phyloP scores from a whole-genome alignment of 1,140 invertebrate species.

The Adoxophyes honmai region DNA sequence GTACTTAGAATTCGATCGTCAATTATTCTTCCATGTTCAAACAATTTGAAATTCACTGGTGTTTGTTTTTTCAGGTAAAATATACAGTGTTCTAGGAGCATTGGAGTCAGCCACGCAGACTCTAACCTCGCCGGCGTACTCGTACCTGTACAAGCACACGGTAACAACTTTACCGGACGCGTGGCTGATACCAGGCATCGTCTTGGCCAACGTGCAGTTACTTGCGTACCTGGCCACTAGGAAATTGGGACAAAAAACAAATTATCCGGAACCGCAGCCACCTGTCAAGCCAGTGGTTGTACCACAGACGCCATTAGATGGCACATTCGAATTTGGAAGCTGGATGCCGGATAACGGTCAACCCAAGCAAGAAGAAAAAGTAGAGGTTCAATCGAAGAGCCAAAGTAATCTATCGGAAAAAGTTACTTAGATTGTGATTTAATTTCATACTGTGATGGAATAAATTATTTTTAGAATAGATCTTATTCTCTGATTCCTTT shows the following conservation, averaged over 20 bases:
- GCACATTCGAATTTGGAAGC: background rate
- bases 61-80: constrained; percentile 64
- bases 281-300: background rate
- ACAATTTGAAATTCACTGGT: too few relatives aligned
- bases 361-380: background rate
- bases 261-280: constrained; percentile 4
- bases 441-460: background rate
- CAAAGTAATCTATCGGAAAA: background rate
- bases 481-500: too few relatives aligned
- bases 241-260: constrained; percentile 26
- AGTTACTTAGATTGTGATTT: background rate
- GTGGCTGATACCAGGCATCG: constrained; percentile 59
- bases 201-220: constrained; percentile 55
- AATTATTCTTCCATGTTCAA: too few relatives aligned
- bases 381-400: background rate
- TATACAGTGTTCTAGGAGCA: constrained; percentile 67
- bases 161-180: constrained; percentile 56
- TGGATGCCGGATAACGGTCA: background rate
- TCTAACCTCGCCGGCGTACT: constrained; percentile 59
- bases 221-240: constrained; percentile 46
- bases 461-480: background rate
- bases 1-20: too few relatives aligned
- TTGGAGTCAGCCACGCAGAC: constrained; percentile 68
- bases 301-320: background rate
- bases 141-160: constrained; percentile 60